These are phyloP conservation scores for Nemapogon koenigi DNA, from an alignment of 2,888 invertebrate species.

Conservation along the genomic window DNA sequence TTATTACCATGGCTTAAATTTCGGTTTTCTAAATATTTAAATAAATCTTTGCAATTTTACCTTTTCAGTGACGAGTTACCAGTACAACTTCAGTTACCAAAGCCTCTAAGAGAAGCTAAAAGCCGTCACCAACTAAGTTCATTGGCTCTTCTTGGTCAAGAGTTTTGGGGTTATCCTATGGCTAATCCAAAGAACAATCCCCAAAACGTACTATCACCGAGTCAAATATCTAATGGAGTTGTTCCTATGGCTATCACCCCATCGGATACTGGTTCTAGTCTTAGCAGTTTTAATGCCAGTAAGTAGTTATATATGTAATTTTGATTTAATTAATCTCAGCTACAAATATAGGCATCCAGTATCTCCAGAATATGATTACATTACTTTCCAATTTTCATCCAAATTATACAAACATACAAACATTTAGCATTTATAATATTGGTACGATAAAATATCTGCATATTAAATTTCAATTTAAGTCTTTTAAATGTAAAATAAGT, in stretches of 20 bases:
- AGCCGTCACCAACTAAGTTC: slow-evolving; percentile 91
- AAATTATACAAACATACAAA: too few species aligned
- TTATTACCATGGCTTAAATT: too few species aligned
- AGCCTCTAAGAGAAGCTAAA: slow-evolving; percentile 84
- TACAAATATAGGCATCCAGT: too few species aligned
- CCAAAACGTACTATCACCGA: slow-evolving; percentile 41
- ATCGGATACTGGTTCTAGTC: slow-evolving; percentile 74
- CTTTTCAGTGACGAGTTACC: slow-evolving; percentile 88
- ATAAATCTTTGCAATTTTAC: background rate
- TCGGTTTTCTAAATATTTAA: background rate
- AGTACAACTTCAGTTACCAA: slow-evolving; percentile 85
- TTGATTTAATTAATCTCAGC: too few species aligned
- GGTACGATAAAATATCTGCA: too few species aligned
- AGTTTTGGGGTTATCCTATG: slow-evolving; percentile 85
- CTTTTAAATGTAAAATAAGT: too few species aligned
- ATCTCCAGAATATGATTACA: too few species aligned
- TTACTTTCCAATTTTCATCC: too few species aligned
- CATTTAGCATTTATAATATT: too few species aligned
- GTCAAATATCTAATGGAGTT: slow-evolving; percentile 40
- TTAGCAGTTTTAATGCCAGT: slow-evolving; percentile 76
- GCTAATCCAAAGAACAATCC: slow-evolving; percentile 70
- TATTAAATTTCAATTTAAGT: too few species aligned
- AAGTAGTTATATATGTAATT: too few species aligned
- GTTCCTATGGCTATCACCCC: slow-evolving; percentile 62
- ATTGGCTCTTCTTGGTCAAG: slow-evolving; percentile 87